These are phyloP conservation scores for Eira barbara DNA, from an alignment of 2,113 vertebrate species.

Conservation along the genomic window DNA sequence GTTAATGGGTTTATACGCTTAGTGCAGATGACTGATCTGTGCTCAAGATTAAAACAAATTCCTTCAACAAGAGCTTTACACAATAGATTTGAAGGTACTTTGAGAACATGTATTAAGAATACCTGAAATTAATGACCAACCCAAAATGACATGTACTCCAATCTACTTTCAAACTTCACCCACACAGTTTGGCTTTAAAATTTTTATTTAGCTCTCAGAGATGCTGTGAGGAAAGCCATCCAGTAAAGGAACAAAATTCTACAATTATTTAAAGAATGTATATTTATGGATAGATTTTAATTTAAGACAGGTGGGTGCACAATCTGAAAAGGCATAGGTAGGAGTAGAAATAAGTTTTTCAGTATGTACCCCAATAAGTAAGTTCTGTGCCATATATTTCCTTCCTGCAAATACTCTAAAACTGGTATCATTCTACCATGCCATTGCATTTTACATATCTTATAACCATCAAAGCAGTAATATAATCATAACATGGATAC, in stretches of 20 bases:
- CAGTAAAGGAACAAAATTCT: conserved; percentile 14
- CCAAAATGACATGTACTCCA: not conserved
- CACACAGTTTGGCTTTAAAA: conserved; percentile 2
- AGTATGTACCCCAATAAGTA: not conserved
- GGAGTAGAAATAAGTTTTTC: not conserved
- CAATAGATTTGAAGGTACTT: conserved; percentile 10
- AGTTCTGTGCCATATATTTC: not conserved
- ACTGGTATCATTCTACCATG: not conserved
- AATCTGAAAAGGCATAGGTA: not conserved
- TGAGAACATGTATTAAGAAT: conserved; percentile 5
- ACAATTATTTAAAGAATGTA: not conserved
- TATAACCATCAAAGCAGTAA: not conserved
- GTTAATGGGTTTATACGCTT: not conserved
- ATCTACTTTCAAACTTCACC: not conserved
- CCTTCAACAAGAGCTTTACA: not conserved
- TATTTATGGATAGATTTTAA: conserved; percentile 11
- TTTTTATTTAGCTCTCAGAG: conserved; percentile 30
- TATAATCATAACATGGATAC: not conserved
- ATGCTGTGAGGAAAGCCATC: not conserved
- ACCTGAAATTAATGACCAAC: conserved; percentile 24
- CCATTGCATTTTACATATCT: not conserved
- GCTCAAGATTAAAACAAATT: not conserved
- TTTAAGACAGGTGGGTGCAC: not conserved
- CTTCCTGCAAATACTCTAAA: not conserved
- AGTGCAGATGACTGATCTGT: not conserved